phyloP scores from a whole-genome alignment of 2,113 vertebrate species.

The Plotosus lineatus region DNA sequence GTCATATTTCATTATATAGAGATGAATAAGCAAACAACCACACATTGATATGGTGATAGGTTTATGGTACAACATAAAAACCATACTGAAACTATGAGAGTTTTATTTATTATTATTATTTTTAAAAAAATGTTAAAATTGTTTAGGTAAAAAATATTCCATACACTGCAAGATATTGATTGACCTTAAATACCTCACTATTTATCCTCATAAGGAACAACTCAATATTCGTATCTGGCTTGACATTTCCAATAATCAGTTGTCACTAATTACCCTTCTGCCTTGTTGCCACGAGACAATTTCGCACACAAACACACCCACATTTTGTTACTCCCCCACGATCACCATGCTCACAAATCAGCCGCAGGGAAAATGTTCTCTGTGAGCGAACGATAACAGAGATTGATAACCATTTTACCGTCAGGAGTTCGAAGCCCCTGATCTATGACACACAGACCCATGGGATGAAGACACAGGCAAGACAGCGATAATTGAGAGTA shows the following conservation, averaged over 20 bases:
- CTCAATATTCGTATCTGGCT: not conserved
- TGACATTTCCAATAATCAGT: slow-evolving; percentile 26
- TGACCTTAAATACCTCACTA: not conserved
- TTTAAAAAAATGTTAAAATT: not conserved
- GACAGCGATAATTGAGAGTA: slow-evolving; percentile 71
- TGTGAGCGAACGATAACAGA: slow-evolving; percentile 66
- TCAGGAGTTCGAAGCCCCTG: slow-evolving; percentile 66
- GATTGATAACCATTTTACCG: slow-evolving; percentile 71
- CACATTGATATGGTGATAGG: not conserved
- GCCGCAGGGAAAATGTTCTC: slow-evolving; percentile 53
- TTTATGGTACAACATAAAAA: not conserved
- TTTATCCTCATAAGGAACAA: slow-evolving; percentile 10
- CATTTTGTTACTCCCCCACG: slow-evolving; percentile 56
- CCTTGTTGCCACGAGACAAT: slow-evolving; percentile 4
- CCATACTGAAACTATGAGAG: not conserved
- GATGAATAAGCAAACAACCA: not conserved
- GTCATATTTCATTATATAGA: not conserved
- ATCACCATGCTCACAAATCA: slow-evolving; percentile 65
- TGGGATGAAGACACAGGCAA: slow-evolving; percentile 68
- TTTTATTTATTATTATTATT: too few relatives aligned
- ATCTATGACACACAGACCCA: slow-evolving; percentile 65
- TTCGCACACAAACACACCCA: slow-evolving; percentile 30
- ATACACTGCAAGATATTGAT: not conserved
- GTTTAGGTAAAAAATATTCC: not conserved
- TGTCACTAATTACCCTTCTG: slow-evolving; percentile 31